These are phyloP conservation scores for Pseudochaenichthys georgianus DNA, from an alignment of 2,797 vertebrate genomes.

Conservation along the genomic window DNA sequence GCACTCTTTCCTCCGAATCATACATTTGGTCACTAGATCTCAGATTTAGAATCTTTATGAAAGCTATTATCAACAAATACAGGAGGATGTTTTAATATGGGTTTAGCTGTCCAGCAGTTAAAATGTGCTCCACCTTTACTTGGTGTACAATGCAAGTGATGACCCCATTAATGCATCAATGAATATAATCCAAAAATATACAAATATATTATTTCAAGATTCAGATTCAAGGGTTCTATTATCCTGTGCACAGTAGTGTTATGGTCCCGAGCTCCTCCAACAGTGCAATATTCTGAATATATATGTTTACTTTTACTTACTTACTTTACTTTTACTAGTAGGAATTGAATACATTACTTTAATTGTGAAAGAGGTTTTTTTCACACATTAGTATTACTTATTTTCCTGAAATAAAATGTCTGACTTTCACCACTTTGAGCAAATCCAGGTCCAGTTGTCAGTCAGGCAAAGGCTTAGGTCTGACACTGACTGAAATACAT, in stretches of 20 bases:
- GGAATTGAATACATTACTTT: not conserved
- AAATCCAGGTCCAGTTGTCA: slow-evolving; percentile 11
- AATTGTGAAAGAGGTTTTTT: not conserved
- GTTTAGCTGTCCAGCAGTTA: not conserved
- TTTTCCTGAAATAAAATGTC: slow-evolving; percentile 1
- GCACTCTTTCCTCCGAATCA: not conserved
- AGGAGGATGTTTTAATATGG: not conserved
- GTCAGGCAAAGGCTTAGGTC: not conserved
- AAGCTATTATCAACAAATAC: not conserved
- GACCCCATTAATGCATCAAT: not conserved
- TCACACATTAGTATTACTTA: not conserved
- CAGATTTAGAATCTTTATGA: not conserved
- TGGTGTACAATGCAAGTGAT: not conserved
- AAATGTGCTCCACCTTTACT: not conserved
- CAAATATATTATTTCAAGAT: not conserved
- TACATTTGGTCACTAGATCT: not conserved
- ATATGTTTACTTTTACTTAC: not conserved
- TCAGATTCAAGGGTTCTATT: no score
- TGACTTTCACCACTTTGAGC: not conserved
- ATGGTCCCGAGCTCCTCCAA: not conserved
- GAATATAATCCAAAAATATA: not conserved
- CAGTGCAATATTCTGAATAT: not conserved
- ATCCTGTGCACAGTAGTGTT: no score
- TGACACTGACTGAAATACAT: not conserved
- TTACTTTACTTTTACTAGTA: not conserved